These are phyloP conservation scores for Diadumene lineata DNA, from an alignment of 92 coral and sea anemone genomes.

Conservation along the genomic window DNA sequence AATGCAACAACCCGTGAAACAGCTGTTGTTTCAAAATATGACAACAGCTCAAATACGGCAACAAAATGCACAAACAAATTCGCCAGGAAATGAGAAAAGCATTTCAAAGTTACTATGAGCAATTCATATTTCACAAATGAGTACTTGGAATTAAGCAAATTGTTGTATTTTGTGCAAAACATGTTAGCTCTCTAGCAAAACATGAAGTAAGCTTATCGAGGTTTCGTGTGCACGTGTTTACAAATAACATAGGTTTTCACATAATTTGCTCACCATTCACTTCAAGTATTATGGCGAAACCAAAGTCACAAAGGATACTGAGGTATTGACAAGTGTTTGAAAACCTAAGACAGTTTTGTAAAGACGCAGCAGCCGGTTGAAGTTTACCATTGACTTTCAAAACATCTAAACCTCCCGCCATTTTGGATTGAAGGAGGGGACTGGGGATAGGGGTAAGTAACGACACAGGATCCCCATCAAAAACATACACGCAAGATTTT, in stretches of 20 bases:
- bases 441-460: slow-evolving; percentile 1
- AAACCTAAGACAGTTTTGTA: slow-evolving; percentile 57
- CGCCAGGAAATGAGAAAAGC: no score
- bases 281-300: slow-evolving; percentile 24
- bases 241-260: neutral
- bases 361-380: slow-evolving; percentile 42
- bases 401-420: slow-evolving; percentile 38
- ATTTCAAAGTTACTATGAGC: no score
- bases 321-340: slow-evolving; percentile 36
- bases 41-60: no score
- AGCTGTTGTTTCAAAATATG: neutral
- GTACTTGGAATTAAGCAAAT: no score
- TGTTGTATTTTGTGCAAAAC: no score
- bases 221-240: neutral
- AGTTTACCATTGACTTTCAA: slow-evolving; percentile 24
- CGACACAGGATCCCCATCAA: slow-evolving; percentile 17
- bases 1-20: neutral
- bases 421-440: slow-evolving; percentile 36
- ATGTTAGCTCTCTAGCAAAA: no score
- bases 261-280: slow-evolving; percentile 32
- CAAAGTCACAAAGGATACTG: slow-evolving; percentile 62
- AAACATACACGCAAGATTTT: neutral
- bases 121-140: no score
- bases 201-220: no score
- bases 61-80: no score